These are phyloP conservation scores for Morelia viridis DNA, from an alignment of 2,797 vertebrate species.

Conservation along the genomic window DNA sequence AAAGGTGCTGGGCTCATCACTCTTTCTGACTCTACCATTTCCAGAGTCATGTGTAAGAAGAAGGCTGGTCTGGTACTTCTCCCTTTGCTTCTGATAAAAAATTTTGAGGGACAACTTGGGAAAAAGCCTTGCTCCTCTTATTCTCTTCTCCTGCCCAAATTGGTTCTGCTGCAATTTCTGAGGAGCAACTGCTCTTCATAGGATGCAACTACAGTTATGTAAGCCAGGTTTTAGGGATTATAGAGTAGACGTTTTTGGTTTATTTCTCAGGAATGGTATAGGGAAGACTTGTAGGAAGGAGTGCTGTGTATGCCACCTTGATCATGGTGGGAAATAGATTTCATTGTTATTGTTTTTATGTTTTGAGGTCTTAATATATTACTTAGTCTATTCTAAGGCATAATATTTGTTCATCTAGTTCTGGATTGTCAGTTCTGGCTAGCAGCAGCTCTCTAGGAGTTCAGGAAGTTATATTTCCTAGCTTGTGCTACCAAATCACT, in stretches of 20 bases:
- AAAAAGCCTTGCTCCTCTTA: background rate
- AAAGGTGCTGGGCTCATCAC: background rate
- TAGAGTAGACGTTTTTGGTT: background rate
- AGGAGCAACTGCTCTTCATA: background rate
- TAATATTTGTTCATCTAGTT: background rate
- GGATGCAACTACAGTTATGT: background rate
- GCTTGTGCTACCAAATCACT: too few species aligned
- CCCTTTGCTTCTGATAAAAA: background rate
- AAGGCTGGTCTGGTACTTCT: background rate
- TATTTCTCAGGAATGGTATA: background rate
- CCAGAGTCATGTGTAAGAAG: background rate
- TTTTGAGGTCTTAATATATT: background rate
- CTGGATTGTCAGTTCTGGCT: background rate
- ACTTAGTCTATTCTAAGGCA: background rate
- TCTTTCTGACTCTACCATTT: background rate
- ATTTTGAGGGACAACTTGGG: background rate
- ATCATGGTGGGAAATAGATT: background rate
- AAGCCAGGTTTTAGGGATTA: background rate
- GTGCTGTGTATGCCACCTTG: background rate
- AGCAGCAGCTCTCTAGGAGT: background rate
- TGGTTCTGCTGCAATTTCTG: background rate
- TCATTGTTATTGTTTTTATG: background rate
- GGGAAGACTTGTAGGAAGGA: background rate
- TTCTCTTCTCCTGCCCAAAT: background rate
- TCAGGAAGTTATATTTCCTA: background rate